Evolutionary conservation across 2,888 invertebrate genomes (phyloP).

Genomic region (Athrips mouffetella): DNA sequence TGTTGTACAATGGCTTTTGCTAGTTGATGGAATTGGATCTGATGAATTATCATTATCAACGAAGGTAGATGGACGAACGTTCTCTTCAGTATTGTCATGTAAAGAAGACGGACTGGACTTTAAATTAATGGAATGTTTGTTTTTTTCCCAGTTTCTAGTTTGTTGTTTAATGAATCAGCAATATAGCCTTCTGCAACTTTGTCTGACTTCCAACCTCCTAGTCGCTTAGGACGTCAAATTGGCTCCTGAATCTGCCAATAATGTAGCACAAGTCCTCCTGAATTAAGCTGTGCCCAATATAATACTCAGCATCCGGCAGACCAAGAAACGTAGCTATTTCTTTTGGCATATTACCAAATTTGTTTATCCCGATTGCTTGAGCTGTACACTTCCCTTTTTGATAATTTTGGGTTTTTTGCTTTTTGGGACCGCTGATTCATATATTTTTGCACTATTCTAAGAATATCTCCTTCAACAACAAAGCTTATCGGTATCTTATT

Average conservation of each 20-base stretch:
- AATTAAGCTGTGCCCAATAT: conserved; percentile 10
- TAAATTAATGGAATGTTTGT: conserved; percentile 6
- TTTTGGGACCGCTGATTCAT: conserved; percentile 13
- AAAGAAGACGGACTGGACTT: conserved; percentile 1
- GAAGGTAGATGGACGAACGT: not conserved
- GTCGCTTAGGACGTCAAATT: conserved; percentile 19
- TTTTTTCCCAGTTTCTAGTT: conserved; percentile 13
- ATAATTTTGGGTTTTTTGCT: not conserved
- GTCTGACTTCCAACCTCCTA: conserved; percentile 22
- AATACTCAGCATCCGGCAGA: conserved; percentile 19
- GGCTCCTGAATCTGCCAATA: conserved; percentile 18
- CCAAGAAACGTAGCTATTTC: conserved; percentile 23
- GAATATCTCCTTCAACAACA: conserved; percentile 15
- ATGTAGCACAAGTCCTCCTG: conserved; percentile 1
- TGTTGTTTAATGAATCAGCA: conserved; percentile 4
- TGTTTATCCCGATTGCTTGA: conserved; percentile 14
- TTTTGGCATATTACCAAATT: conserved; percentile 18
- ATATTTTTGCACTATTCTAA: conserved; percentile 17
- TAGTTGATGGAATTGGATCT: conserved; percentile 7
- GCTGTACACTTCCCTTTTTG: conserved; percentile 15
- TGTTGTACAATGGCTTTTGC: conserved; percentile 8
- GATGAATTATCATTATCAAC: conserved; percentile 6
- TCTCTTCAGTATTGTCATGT: not conserved
- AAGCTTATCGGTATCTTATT: conserved; percentile 10
- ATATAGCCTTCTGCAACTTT: conserved; percentile 21